Conservation (phyloP, 2,888 invertebrate genomes). For the Helleia helle region DNA sequence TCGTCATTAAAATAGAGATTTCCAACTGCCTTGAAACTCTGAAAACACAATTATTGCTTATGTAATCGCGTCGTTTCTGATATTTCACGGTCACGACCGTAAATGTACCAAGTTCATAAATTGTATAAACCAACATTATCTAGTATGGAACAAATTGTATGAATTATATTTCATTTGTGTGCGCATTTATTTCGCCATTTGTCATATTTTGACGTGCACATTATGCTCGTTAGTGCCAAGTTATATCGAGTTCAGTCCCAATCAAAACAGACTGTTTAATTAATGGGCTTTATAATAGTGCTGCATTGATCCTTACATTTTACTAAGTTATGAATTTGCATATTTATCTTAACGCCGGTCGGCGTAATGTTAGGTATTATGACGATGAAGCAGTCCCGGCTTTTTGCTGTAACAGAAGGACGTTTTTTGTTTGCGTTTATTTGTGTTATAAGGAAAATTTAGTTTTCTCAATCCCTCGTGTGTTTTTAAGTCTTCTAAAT, state of each 20-base stretch:
- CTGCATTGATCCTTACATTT: too few relatives aligned
- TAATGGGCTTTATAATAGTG: background rate
- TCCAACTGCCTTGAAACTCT: too few relatives aligned
- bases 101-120: background rate
- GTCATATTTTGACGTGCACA: background rate
- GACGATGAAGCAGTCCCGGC: too few relatives aligned
- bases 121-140: background rate
- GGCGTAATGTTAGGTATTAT: too few relatives aligned
- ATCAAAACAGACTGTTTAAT: background rate
- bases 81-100: constrained; percentile 2
- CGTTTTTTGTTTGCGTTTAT: too few relatives aligned
- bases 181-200: constrained; percentile 1
- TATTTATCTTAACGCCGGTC: too few relatives aligned
- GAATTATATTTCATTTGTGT: background rate
- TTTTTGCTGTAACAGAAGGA: too few relatives aligned
- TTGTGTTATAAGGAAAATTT: too few relatives aligned
- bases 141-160: background rate
- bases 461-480: too few relatives aligned
- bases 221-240: constrained; percentile 9
- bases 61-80: background rate
- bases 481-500: too few relatives aligned
- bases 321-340: too few relatives aligned
- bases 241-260: background rate
- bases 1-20: too few relatives aligned
- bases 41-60: background rate